Evolutionary conservation across 1,140 invertebrate species (phyloP).

Genomic region (Oppia nitens): DNA sequence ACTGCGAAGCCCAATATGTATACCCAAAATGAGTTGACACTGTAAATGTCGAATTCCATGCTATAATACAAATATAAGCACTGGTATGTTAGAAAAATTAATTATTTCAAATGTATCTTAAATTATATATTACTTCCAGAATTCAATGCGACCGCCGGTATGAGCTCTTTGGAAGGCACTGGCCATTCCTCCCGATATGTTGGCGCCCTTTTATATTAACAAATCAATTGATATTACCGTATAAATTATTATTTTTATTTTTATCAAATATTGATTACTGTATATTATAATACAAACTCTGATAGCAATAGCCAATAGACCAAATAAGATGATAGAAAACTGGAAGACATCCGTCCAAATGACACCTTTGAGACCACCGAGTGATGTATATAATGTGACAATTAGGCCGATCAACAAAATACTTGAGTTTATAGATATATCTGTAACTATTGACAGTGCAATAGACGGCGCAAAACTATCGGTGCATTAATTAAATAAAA

Average conservation of each 20-base stretch:
- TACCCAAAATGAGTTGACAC: constrained; percentile 34
- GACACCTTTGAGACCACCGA: constrained; percentile 83
- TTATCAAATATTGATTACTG: too few relatives aligned
- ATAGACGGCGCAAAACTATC: not conserved
- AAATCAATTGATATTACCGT: too few relatives aligned
- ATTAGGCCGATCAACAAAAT: constrained; percentile 29
- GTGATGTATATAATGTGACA: constrained; percentile 32
- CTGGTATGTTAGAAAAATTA: not conserved
- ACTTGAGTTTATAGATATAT: constrained; percentile 12
- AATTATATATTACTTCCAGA: constrained; percentile 43
- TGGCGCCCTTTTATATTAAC: constrained; percentile 36
- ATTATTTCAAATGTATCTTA: not conserved
- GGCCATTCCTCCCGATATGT: constrained; percentile 47
- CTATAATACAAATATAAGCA: not conserved
- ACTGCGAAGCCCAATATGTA: constrained; percentile 33
- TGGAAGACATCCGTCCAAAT: constrained; percentile 85
- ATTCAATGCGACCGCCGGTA: constrained; percentile 33
- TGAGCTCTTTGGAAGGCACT: constrained; percentile 45
- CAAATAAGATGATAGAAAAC: constrained; percentile 62
- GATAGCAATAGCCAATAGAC: constrained; percentile 54
- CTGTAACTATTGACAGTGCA: not conserved
- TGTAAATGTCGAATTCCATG: constrained; percentile 42
- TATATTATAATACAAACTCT: constrained; percentile 19
- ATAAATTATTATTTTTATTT: too few relatives aligned
- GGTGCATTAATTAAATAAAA: too few relatives aligned